phyloP scores from a whole-genome alignment of 2,888 invertebrate genomes.

The Oasisia sp. region DNA sequence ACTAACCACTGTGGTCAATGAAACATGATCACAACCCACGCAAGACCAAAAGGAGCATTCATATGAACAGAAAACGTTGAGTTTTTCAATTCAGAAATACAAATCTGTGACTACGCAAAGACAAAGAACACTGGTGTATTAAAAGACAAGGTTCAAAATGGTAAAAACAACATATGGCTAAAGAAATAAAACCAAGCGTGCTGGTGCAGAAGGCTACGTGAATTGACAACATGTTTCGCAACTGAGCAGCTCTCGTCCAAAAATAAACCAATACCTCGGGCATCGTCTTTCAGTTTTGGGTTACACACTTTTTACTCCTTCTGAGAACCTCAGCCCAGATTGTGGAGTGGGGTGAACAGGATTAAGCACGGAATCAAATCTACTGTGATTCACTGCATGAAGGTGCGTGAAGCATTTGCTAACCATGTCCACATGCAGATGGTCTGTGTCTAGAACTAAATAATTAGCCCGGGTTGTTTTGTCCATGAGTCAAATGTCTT shows the following conservation, averaged over 20 bases:
- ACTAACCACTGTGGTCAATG: background rate
- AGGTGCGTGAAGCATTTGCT: background rate
- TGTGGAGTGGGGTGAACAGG: background rate
- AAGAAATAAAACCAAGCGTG: background rate
- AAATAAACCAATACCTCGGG: background rate
- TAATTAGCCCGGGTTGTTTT: too few species aligned
- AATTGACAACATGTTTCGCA: background rate
- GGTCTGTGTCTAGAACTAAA: background rate
- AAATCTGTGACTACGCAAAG: background rate
- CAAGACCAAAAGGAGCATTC: background rate
- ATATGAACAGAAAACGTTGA: background rate
- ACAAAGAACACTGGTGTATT: background rate
- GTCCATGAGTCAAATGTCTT: too few species aligned
- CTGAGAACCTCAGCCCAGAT: background rate
- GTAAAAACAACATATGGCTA: background rate
- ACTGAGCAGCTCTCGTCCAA: background rate
- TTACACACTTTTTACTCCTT: background rate
- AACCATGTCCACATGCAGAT: background rate
- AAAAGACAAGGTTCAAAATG: background rate
- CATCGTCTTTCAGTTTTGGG: background rate
- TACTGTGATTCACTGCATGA: too few species aligned
- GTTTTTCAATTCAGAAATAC: conserved; percentile 17
- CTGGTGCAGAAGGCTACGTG: background rate
- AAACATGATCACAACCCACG: background rate
- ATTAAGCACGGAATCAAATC: background rate